These are phyloP conservation scores for Petrophora chlorosata DNA, from an alignment of 2,888 invertebrate genomes.

Conservation along the genomic window DNA sequence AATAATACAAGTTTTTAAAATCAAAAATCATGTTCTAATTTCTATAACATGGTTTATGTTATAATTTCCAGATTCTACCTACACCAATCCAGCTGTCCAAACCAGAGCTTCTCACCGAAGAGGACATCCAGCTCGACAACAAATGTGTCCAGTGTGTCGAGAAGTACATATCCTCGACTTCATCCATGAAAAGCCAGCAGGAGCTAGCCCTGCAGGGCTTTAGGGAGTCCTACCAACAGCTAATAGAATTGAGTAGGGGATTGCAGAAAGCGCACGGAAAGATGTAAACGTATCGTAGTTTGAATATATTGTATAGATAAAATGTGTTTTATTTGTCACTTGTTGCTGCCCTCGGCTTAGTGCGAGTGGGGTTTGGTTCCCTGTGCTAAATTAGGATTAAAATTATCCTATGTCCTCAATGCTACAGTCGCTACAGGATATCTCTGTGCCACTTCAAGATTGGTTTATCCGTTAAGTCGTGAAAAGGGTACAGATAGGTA, in stretches of 20 bases:
- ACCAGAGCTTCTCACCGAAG: constrained; percentile 79
- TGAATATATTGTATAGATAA: constrained; percentile 56
- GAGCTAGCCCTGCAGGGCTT: constrained; percentile 89
- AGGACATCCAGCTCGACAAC: constrained; percentile 80
- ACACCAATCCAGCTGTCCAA: constrained; percentile 70
- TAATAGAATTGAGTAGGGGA: constrained; percentile 84
- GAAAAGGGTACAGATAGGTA: no score
- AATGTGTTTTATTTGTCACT: no score
- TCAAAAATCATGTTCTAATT: no score
- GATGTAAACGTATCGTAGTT: constrained; percentile 42
- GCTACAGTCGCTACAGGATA: no score
- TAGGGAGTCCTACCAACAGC: constrained; percentile 86
- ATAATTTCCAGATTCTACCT: constrained; percentile 62
- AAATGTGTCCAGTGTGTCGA: constrained; percentile 84
- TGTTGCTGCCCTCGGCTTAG: no score
- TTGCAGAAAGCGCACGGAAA: constrained; percentile 87
- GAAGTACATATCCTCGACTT: constrained; percentile 84
- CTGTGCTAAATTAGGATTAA: no score
- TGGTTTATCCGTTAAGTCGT: no score
- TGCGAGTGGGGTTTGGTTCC: no score
- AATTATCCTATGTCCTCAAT: no score
- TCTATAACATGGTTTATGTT: no score
- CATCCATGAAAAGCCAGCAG: constrained; percentile 86
- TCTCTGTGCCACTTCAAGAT: no score
- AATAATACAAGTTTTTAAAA: no score